Percentiles rank a stretch among this genome's conserved stretches.
Evolutionary conservation across 1,140 invertebrate species (phyloP).

Genomic region (Drosophila quadrilineata): DNA sequence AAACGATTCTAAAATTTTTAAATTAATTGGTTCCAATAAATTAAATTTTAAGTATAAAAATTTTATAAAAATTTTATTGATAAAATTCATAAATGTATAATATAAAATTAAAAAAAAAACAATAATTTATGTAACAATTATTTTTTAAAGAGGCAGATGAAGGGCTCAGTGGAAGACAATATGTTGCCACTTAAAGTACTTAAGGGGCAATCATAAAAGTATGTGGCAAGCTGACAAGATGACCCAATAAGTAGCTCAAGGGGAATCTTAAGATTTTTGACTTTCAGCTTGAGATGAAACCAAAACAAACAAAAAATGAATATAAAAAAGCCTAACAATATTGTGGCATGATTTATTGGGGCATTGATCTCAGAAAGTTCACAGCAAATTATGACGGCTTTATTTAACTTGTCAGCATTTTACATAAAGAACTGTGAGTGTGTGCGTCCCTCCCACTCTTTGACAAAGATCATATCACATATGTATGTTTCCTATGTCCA

Average conservation of each 20-base stretch:
- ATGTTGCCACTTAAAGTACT: constrained; percentile 16
- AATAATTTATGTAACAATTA: background rate
- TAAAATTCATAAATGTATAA: too few relatives aligned
- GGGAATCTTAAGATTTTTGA: background rate
- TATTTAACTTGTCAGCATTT: constrained; percentile 24
- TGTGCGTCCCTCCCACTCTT: too few relatives aligned
- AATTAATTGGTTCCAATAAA: background rate
- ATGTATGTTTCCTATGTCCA: background rate
- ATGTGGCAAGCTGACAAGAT: constrained; percentile 14
- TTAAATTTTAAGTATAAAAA: background rate
- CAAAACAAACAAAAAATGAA: too few relatives aligned
- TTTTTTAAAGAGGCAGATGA: background rate
- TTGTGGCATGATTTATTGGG: constrained; percentile 23
- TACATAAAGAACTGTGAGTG: background rate
- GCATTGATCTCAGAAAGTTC: constrained; percentile 25
- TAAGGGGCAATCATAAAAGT: constrained; percentile 5
- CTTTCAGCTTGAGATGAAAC: background rate
- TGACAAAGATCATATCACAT: background rate
- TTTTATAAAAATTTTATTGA: background rate
- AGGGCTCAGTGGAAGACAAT: too few relatives aligned
- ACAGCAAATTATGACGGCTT: constrained; percentile 27
- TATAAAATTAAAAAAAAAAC: background rate
- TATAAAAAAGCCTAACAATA: too few relatives aligned
- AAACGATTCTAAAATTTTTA: background rate
- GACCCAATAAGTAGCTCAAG: constrained; percentile 13